Base-by-base conservation (phyloP, 2,888 invertebrate genomes). In the Leptinotarsa peninsularis region DNA sequence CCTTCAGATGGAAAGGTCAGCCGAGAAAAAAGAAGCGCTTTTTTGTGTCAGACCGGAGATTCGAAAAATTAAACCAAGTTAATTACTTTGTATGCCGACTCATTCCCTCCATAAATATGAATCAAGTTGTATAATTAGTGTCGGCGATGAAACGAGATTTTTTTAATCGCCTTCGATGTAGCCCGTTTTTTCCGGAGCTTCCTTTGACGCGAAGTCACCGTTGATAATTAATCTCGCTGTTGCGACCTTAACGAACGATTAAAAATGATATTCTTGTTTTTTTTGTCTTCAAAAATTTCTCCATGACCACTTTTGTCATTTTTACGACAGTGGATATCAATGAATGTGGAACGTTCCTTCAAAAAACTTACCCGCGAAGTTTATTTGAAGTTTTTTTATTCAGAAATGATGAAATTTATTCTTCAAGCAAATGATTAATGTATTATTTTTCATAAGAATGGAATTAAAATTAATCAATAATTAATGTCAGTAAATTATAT, bases 1-100 rank as follows among this genome's bases (percentile, higher is more conserved):
- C n/a, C 17, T 18, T 54, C 54, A 54, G n/a, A 66, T 72, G 66
- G 60, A 74, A 63, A 27, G 63, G 63, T 63, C 63, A 63, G n/a
- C 63, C 56, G 58, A 21, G 23, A 43, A 63, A 63, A 43, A 63
- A 63, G 15, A 33, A 15, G 17, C n/a, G 13, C 43, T 3, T 63
- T n/a, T 63, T 18, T 14, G 3, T n/a, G 33, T 63, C 13, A n/a
- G n/a, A 33, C 27, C 43, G 63, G 63, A 63, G 63, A 63, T 63
- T 63, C 43, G 63, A 63, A 43, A 63, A 63, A 63, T 43, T 63
- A 27, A 33, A 63, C 63, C 17, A 33, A 63, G 33, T 63, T 63
- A 63, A 63, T 63, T 63, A 63, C 63, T n/a, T 43, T 33, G 63
- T 63, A 63, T 43, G 63, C 43, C 58, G 58, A 58, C 21, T 58